Evolutionary conservation across 2,888 invertebrate species (phyloP), one percentile per base, ranked within the genome.

Genomic region (Eurois occulta): DNA sequence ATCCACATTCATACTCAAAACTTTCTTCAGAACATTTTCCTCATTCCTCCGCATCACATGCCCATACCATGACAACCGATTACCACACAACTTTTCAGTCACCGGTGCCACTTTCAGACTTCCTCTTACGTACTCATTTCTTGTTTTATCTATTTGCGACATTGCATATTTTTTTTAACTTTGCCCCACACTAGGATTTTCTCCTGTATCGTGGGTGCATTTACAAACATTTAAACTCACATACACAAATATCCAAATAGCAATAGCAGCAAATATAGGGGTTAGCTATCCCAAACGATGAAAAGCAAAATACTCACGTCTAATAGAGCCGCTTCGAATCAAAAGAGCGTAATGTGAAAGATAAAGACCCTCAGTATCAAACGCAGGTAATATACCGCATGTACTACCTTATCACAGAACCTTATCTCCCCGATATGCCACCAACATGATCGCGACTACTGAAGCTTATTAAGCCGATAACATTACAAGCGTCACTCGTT

Each of bases 401-500:
- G 35, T 55, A 46, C 41, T 10, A n/a, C 43, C 43, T 73, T 85
- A 86, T 87, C 78, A 65, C 11, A 10, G 43, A 32, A 62, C 41
- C 21, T 71, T 89, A 88, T 89, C 88, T 66, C n/a, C 58, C 28
- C 62, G 81, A 89, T 87, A 87, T 65, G 77, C 80, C 77, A 77
- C 76, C 77, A 75, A 85, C 86, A 88, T 66, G 80, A 77, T 80
- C 68, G 71, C 66, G 71, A 80, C 89, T 87, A 88, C 90, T 82
- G 86, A 65, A 80, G 84, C 87, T 80, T 88, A 88, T 78, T 85
- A 89, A 80, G 74, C 73, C 48, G 90, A 89, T 89, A 88, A 81
- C 72, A 71, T 55, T 38, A 81, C 75, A 77, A 82, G 85, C 82
- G 77, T 78, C 85, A 73, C 81, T 77, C 69, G 75, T 74, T 81